Base-by-base conservation (phyloP, 2,113 vertebrate species). In the Leiothrix lutea region DNA sequence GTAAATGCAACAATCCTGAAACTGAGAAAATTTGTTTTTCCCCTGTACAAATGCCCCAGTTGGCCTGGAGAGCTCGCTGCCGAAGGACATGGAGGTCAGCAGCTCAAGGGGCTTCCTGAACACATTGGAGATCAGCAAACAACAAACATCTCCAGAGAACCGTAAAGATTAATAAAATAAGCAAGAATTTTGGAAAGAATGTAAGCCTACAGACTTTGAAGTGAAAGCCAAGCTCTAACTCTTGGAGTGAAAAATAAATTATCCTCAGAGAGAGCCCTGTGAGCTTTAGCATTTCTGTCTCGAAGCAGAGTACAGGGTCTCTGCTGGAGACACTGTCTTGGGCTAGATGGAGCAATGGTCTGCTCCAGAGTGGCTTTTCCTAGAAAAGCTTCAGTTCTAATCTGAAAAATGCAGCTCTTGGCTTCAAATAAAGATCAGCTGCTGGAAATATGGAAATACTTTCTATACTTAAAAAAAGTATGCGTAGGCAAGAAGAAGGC, bases 361-460 rank as follows among this genome's bases (percentile, higher is more conserved):
- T 94, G 83, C 51, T 96, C 75, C 61, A 57, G 69, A 93, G 57
- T 47, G 77, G 69, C 23, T 96, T 77, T 96, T 96, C 95, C 90
- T 93, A 93, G 95, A 97, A 97, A 93, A 95, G 69, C 88, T 92
- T 86, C 74, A 64, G 33, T 56, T 93, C 85, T 84, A 60, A 86
- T 64, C 80, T 75, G 65, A 96, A 95, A 92, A 97, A 95, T 69
- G 82, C 90, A 90, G 80, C 40, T 90, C 72, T 92, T 92, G 88
- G 88, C 92, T 96, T 95, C 61, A 93, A 92, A 96, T 93, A 93
- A 88, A 88, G 92, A 96, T 96, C 95, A 96, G 94, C 95, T 96
- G 93, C 92, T 94, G 54, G 61, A 97, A 97, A 97, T 93, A 90
- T 93, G 92, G 96, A 94, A 97, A 94, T 81, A 79, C 88, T 96